Conservation (phyloP, 2,888 invertebrate species). For the Cerastis leucographa region DNA sequence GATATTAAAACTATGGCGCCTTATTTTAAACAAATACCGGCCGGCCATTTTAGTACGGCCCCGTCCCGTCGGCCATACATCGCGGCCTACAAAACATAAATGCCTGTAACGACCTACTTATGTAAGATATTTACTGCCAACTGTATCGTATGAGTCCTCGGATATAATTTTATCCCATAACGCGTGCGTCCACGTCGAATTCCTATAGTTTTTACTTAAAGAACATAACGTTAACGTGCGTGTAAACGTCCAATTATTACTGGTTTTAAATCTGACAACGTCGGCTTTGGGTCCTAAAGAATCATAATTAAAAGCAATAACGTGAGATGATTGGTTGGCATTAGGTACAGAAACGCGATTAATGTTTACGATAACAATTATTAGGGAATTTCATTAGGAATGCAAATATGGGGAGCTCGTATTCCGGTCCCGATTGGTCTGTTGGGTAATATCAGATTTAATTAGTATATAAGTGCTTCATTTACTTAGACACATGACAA, state of each 20-base stretch:
- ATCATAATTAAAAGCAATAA: slow-evolving; percentile 76
- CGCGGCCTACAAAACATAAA: slow-evolving; percentile 68
- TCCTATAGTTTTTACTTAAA: slow-evolving; percentile 38
- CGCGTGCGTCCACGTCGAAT: slow-evolving; percentile 66
- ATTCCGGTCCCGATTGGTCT: slow-evolving; percentile 49
- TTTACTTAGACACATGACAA: neutral
- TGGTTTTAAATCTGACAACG: slow-evolving; percentile 53
- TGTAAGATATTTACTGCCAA: slow-evolving; percentile 64
- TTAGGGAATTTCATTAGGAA: slow-evolving; percentile 76
- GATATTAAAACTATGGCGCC: slow-evolving; percentile 72
- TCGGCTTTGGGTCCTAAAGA: slow-evolving; percentile 64
- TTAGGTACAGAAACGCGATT: slow-evolving; percentile 71
- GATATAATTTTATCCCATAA: slow-evolving; percentile 56
- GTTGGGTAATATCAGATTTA: slow-evolving; percentile 38
- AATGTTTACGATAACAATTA: slow-evolving; percentile 75
- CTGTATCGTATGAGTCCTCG: slow-evolving; percentile 59
- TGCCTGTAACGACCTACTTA: slow-evolving; percentile 67
- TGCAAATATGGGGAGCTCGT: slow-evolving; percentile 71
- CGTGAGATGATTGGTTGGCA: slow-evolving; percentile 71
- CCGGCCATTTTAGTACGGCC: slow-evolving; percentile 60
- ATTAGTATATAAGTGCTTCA: slow-evolving; percentile 40
- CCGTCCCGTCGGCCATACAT: slow-evolving; percentile 63
- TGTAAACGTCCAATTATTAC: slow-evolving; percentile 59
- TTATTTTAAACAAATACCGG: slow-evolving; percentile 76
- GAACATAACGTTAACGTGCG: slow-evolving; percentile 60